A percentile compares a stretch with the other conserved stretches of the same genome.
phyloP scores from a whole-genome alignment of 2,797 vertebrate species.

The Sebastes minor region DNA sequence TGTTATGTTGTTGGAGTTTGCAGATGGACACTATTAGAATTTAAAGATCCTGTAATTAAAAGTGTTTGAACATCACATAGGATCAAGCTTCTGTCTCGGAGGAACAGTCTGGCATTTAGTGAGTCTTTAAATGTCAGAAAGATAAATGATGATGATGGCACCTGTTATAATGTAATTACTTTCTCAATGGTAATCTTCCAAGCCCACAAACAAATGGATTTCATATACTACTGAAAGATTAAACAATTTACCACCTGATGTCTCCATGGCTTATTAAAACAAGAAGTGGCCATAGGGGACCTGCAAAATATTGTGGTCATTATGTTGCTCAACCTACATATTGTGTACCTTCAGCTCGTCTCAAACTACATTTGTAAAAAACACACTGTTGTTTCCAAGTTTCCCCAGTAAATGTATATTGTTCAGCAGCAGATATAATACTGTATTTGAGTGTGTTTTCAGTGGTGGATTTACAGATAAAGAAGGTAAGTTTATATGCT shows the following conservation, averaged over 20 bases:
- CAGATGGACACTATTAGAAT: conserved; percentile 46
- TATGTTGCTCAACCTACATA: conserved; percentile 51
- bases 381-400: not conserved
- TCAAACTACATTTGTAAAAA: not conserved
- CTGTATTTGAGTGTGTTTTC: conserved; percentile 13
- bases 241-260: conserved; percentile 82
- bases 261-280: conserved; percentile 75
- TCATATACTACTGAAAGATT: conserved; percentile 82
- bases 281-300: conserved; percentile 60
- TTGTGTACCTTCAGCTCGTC: conserved; percentile 34
- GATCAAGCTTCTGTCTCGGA: conserved; percentile 67
- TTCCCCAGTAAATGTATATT: not conserved
- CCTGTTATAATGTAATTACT: conserved; percentile 77
- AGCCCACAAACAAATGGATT: conserved; percentile 84
- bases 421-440: not conserved
- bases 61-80: conserved; percentile 50
- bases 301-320: conserved; percentile 44
- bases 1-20: conserved; percentile 20
- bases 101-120: conserved; percentile 75
- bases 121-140: conserved; percentile 74
- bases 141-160: conserved; percentile 82
- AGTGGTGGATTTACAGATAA: conserved; percentile 22
- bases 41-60: conserved; percentile 66
- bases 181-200: conserved; percentile 71
- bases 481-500: conserved; percentile 54